phyloP scores from a whole-genome alignment of 2,888 invertebrate species.

The Suillia variegata region DNA sequence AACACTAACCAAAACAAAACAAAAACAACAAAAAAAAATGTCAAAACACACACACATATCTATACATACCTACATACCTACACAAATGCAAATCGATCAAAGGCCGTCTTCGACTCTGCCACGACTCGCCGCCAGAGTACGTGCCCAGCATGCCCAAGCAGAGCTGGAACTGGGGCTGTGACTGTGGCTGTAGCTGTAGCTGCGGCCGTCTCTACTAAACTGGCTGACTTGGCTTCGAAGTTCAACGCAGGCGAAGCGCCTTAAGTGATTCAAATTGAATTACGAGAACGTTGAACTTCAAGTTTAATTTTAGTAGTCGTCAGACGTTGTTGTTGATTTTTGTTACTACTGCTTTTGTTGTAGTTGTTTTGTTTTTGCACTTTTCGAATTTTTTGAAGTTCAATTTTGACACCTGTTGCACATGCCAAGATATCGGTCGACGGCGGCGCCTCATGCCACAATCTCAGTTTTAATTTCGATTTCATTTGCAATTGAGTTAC shows the following conservation, averaged over 20 bases:
- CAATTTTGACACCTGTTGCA: constrained; percentile 25
- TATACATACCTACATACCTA: background rate
- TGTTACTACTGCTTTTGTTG: no score
- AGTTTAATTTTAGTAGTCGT: background rate
- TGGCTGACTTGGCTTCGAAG: no score
- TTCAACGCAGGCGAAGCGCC: constrained; percentile 11
- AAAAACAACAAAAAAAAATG: background rate
- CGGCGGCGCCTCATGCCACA: background rate
- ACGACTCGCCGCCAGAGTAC: background rate
- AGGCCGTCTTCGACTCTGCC: background rate
- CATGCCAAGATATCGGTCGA: background rate
- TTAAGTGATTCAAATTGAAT: constrained; percentile 20
- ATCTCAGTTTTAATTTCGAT: background rate
- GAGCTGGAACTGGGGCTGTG: background rate
- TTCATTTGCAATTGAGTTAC: background rate
- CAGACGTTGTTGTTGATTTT: no score
- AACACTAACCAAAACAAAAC: background rate
- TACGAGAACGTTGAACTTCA: constrained; percentile 17
- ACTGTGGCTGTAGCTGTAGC: no score
- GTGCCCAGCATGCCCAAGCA: constrained; percentile 8
- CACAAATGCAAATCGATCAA: constrained; percentile 4
- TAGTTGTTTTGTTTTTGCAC: constrained; percentile 5
- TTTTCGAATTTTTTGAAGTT: constrained; percentile 24
- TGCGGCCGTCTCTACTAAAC: no score
- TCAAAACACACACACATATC: background rate